Evolutionary conservation across 1,140 invertebrate species (phyloP), one percentile per base, ranked within the genome.

Genomic region (Macrosteles quadrilineatus): DNA sequence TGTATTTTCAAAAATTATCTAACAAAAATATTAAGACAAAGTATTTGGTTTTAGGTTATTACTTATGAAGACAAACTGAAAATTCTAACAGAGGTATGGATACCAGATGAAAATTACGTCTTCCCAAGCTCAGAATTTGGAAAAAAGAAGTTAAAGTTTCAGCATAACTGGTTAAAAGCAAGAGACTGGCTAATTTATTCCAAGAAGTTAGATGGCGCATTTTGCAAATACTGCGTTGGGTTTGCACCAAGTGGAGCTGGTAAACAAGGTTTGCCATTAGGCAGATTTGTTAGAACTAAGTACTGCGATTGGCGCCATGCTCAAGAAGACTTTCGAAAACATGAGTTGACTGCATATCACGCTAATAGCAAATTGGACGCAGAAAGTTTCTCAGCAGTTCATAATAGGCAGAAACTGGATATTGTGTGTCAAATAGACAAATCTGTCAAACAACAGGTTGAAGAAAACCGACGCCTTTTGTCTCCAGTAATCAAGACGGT

Each of bases 11-110:
- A n/a, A n/a, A n/a, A n/a, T n/a, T n/a, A n/a, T n/a, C n/a, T n/a
- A n/a, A n/a, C n/a, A n/a, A n/a, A n/a, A n/a, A n/a, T n/a, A n/a
- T n/a, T n/a, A n/a, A n/a, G n/a, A n/a, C n/a, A n/a, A n/a, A n/a
- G n/a, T n/a, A n/a, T n/a, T n/a, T n/a, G n/a, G n/a, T 62, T 62
- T 62, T 30, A 62, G 57, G 14, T 62, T 6, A 62, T 62, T 6
- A 62, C 57, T 23, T 9, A 27, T 3, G 29, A 30, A 25, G 57
- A 62, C 3, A 62, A 62, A 23, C 9, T 25, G 29, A 25, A n/a
- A 62, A 9, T 62, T 62, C 27, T 62, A 23, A 62, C 21, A 19
- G 29, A 62, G 9, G 57, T 23, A 3, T 62, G 57, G 57, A 19
- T 27, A 19, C 57, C 57, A 62, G 57, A 31, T 27, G 57, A 62